Conservation (phyloP, 2,888 invertebrate species). For the Chaetoderma sp. region DNA sequence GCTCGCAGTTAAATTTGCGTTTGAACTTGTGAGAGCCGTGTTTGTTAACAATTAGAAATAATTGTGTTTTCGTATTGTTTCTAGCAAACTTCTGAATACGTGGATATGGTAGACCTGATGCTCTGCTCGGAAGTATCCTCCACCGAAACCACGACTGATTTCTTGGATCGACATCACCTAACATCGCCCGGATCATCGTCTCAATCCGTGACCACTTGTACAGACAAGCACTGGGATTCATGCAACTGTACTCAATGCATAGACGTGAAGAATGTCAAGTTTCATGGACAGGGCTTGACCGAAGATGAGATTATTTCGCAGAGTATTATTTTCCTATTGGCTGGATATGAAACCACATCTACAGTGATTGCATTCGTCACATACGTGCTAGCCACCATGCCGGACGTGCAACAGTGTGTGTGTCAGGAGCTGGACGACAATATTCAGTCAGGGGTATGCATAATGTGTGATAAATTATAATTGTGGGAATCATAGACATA, state of each 20-base stretch:
- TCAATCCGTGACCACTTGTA: too few species aligned
- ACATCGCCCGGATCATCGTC: too few species aligned
- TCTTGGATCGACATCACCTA: too few species aligned
- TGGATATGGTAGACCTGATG: constrained; percentile 70
- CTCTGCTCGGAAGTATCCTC: constrained; percentile 58
- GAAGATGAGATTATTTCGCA: constrained; percentile 62
- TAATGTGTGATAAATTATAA: too few species aligned
- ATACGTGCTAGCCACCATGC: constrained; percentile 70
- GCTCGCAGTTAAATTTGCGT: too few species aligned
- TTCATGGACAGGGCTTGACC: constrained; percentile 31
- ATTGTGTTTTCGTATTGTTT: constrained; percentile 11
- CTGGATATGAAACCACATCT: constrained; percentile 73
- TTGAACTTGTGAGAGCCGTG: too few species aligned
- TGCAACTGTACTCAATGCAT: too few species aligned
- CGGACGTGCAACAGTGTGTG: constrained; percentile 69
- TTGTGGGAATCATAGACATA: neutral
- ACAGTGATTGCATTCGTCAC: constrained; percentile 70
- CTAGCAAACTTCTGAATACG: constrained; percentile 41
- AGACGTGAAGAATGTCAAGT: neutral
- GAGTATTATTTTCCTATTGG: constrained; percentile 71
- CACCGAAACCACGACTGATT: neutral
- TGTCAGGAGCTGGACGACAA: constrained; percentile 67
- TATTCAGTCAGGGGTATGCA: constrained; percentile 44
- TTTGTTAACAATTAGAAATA: too few species aligned
- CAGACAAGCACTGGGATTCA: too few species aligned